A percentile compares a stretch with the other conserved stretches of the same genome.
These are phyloP conservation scores for Nipponacmea schrenckii DNA, from an alignment of 2,888 invertebrate genomes.

Conservation along the genomic window DNA sequence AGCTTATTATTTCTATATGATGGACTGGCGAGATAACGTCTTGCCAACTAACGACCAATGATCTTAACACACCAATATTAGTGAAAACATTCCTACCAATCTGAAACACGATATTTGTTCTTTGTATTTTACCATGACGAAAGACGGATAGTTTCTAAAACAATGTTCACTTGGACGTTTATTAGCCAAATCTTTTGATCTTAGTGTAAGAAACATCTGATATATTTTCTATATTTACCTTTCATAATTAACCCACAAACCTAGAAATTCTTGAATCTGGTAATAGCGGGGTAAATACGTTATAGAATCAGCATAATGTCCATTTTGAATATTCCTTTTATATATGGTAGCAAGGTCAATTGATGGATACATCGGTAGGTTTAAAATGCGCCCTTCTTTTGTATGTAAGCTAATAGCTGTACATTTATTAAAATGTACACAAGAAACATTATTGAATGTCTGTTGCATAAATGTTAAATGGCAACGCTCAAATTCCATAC, in stretches of 20 bases:
- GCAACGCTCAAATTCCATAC: too few species aligned
- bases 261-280: too few species aligned
- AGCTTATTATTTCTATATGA: not conserved
- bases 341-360: too few species aligned
- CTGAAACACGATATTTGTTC: not conserved
- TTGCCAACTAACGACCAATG: not conserved
- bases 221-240: not conserved
- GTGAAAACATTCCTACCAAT: not conserved
- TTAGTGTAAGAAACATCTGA: not conserved
- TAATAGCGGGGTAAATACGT: too few species aligned
- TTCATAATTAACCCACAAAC: constrained; percentile 2
- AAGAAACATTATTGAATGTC: too few species aligned
- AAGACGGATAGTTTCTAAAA: not conserved
- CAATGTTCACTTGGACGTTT: constrained; percentile 5
- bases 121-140: constrained; percentile 2
- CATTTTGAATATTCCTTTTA: too few species aligned
- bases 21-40: not conserved
- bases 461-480: too few species aligned
- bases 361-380: too few species aligned
- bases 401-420: too few species aligned
- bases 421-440: too few species aligned
- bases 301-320: too few species aligned
- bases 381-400: too few species aligned
- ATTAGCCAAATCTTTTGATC: not conserved
- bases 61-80: not conserved